These are phyloP conservation scores for Poecilus cupreus DNA, from an alignment of 2,888 invertebrate species.

Conservation along the genomic window DNA sequence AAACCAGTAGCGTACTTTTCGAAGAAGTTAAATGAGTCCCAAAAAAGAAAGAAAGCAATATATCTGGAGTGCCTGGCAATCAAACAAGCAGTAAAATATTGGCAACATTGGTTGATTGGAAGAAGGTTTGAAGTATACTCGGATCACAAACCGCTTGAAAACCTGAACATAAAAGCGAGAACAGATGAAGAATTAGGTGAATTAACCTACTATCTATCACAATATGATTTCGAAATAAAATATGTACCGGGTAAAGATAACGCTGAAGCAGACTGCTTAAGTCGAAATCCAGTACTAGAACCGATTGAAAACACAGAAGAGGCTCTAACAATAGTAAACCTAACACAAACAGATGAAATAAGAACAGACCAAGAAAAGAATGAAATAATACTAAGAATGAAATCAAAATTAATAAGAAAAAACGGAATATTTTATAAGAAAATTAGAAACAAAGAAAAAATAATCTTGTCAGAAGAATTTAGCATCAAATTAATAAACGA, in stretches of 20 bases:
- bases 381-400: conserved; percentile 35
- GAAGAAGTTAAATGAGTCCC: conserved; percentile 63
- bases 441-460: too few species aligned
- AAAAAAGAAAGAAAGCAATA: conserved; percentile 63
- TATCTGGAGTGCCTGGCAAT: too few species aligned
- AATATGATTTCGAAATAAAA: conserved; percentile 62
- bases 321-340: conserved; percentile 46
- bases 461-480: too few species aligned
- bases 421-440: too few species aligned
- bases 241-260: too few species aligned
- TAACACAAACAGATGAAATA: conserved; percentile 46
- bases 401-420: conserved; percentile 40
- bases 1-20: conserved; percentile 62
- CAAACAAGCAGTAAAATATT: too few species aligned
- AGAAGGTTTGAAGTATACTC: conserved; percentile 62
- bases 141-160: conserved; percentile 63
- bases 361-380: conserved; percentile 50
- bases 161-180: conserved; percentile 59
- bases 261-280: conserved; percentile 62
- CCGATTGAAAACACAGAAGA: conserved; percentile 46
- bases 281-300: conserved; percentile 60
- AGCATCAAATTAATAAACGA: too few species aligned
- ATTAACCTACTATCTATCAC: too few species aligned
- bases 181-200: too few species aligned
- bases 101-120: too few species aligned